Conservation (phyloP, 1,140 invertebrate species). For the Schlechtendalia chinensis region DNA sequence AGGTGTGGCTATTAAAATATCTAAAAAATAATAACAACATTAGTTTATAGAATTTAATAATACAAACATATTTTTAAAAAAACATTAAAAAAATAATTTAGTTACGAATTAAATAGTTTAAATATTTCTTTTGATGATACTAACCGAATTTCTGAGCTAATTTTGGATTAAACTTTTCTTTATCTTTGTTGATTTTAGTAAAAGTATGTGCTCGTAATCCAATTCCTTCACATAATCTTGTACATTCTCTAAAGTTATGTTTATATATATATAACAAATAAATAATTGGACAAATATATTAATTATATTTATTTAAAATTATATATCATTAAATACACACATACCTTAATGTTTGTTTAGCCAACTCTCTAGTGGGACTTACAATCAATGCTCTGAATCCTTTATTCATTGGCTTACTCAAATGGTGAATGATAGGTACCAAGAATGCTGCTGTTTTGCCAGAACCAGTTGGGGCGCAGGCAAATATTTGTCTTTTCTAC, state of each 20-base stretch:
- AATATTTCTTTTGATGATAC: conserved; percentile 29
- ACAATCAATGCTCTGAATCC: conserved; percentile 84
- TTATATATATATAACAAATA: not conserved
- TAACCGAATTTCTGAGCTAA: conserved; percentile 69
- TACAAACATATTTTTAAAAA: not conserved
- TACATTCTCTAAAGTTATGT: conserved; percentile 71
- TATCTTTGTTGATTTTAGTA: conserved; percentile 66
- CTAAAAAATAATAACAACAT: conserved; percentile 56
- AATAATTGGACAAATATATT: not conserved
- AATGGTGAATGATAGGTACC: conserved; percentile 72
- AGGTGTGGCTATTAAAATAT: conserved; percentile 95
- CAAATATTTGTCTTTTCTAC: conserved; percentile 79
- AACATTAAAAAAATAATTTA: not conserved
- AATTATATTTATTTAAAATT: conserved; percentile 1
- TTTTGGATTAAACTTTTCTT: conserved; percentile 64
- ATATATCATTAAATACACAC: not conserved
- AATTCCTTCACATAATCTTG: conserved; percentile 70
- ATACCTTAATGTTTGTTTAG: conserved; percentile 72
- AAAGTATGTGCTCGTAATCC: conserved; percentile 73
- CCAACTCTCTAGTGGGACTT: conserved; percentile 89
- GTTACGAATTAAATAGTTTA: not conserved
- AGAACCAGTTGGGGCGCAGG: conserved; percentile 90
- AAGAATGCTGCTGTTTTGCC: conserved; percentile 86
- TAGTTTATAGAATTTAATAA: too few species aligned
- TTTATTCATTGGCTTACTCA: conserved; percentile 62